Evolutionary conservation across 2,797 vertebrate species (phyloP), one percentile per base, ranked within the genome.

Genomic region (Halcyon chelicuti): DNA sequence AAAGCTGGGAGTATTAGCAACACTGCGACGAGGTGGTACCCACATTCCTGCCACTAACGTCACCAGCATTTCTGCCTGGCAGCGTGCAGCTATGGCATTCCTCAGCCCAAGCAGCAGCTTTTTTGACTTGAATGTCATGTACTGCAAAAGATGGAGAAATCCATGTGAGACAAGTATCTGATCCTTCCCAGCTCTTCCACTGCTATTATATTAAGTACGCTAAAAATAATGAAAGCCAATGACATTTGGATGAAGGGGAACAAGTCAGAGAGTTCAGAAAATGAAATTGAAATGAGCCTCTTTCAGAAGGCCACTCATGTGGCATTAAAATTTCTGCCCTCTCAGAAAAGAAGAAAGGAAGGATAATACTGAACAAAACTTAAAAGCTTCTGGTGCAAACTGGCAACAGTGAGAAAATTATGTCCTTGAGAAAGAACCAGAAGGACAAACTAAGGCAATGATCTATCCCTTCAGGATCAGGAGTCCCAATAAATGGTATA

Each of bases 221-320:
- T 88, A 71, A 86, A 96, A 75, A 40, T 92, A 94, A 90, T 80
- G 82, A 90, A 95, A 94, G 76, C 37, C 37, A 58, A 86, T 80
- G 72, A 70, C 63, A 83, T 68, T 94, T 71, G 57, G 68, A 76
- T 55, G 57, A 35, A 89, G 40, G 17, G 31, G 29, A 89, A 65
- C 89, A 91, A 93, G 81, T 81, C 39, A 55, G 12, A 62, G 66
- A 65, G 63, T 60, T 79, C 74, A 87, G 85, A 87, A 91, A 91
- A 90, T 67, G 8, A 73, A 92, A 82, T 44, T 55, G 22, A 91
- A 93, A 86, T 60, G 4, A 74, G 16, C 28, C 35, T 92, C 33
- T 79, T 87, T 85, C 57, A 82, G 78, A 85, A 77, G 65, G 25
- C 42, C n/a, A 15, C 84, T 95, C 4, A 1, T 46, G 20, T 29